Evolutionary conservation across 2,888 invertebrate genomes (phyloP), one percentile per base, ranked within the genome.

Genomic region (Andricus quercusramuli): DNA sequence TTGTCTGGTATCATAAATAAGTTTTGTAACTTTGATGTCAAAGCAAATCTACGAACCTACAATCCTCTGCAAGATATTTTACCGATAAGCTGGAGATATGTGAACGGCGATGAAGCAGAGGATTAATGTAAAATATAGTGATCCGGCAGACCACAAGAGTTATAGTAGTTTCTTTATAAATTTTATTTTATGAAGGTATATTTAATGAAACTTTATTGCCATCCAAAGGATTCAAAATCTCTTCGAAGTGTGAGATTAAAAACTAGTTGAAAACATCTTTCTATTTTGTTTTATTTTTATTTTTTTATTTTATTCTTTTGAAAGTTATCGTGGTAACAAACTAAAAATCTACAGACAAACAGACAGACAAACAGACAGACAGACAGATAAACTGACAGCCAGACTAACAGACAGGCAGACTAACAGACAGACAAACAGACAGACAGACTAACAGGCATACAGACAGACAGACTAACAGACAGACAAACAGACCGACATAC

Each of bases 71-170:
- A n/a, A 56, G 51, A 74, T 74, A 74, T 74, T 56, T 74, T 56
- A 74, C 32, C 32, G 47, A 56, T 74, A 74, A 74, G 74, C 74
- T 32, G 74, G 51, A 74, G 74, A 74, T 51, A 74, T 74, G 74
- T 56, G 74, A 70, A 32, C 56, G 9, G 32, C 74, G 29, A 74
- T 74, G 74, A 56, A 74, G 51, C 25, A 51, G 56, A 29, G 47
- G 29, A 56, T 56, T 74, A 74, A 56, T 74, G 25, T 56, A 51
- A 74, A 11, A 74, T 74, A 74, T 74, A 51, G 74, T 74, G 32
- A 74, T 74, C 32, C n/a, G 32, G 11, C 47, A 70, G 51, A 70
- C 70, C 51, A 29, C 47, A 25, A 25, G 68, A 68, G 56, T 9
- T 56, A 62, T 62, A 62, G 25, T 62, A 22, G 62, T 25, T 59